phyloP scores from a whole-genome alignment of 2,888 invertebrate genomes.

The Heliothis peltigera region DNA sequence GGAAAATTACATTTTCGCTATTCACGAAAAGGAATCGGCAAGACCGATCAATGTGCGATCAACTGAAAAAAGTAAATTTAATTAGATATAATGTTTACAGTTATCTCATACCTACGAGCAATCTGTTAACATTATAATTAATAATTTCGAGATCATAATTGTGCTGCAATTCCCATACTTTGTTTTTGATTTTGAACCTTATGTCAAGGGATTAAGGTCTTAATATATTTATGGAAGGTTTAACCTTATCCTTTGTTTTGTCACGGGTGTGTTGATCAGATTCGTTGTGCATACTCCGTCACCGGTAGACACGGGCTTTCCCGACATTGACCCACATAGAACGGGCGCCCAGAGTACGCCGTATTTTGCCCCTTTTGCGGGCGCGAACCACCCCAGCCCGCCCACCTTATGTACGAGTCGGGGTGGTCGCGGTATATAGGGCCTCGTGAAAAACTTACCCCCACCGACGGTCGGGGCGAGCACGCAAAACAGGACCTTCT shows the following conservation, averaged over 20 bases:
- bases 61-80: not conserved
- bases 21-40: too few relatives aligned
- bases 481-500: slow-evolving; percentile 89
- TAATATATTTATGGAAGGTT: slow-evolving; percentile 66
- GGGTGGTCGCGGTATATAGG: slow-evolving; percentile 90
- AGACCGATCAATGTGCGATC: not conserved
- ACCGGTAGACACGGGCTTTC: slow-evolving; percentile 90
- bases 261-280: slow-evolving; percentile 88
- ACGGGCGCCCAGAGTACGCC: slow-evolving; percentile 90
- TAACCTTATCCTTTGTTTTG: slow-evolving; percentile 82
- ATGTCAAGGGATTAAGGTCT: slow-evolving; percentile 69
- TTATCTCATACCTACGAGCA: not conserved
- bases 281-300: slow-evolving; percentile 90
- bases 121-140: slow-evolving; percentile 1
- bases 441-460: slow-evolving; percentile 90
- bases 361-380: slow-evolving; percentile 91
- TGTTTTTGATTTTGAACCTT: slow-evolving; percentile 71
- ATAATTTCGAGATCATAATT: slow-evolving; percentile 18
- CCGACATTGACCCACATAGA: slow-evolving; percentile 91
- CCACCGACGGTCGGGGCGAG: slow-evolving; percentile 84
- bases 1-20: not conserved
- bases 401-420: slow-evolving; percentile 89
- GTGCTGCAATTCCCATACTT: slow-evolving; percentile 14
- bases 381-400: slow-evolving; percentile 88
- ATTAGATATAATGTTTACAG: not conserved